Percentiles rank a stretch among this genome's conserved stretches.
These are phyloP conservation scores for Drosophila leontia DNA, from an alignment of 1,140 invertebrate species.

Conservation along the genomic window DNA sequence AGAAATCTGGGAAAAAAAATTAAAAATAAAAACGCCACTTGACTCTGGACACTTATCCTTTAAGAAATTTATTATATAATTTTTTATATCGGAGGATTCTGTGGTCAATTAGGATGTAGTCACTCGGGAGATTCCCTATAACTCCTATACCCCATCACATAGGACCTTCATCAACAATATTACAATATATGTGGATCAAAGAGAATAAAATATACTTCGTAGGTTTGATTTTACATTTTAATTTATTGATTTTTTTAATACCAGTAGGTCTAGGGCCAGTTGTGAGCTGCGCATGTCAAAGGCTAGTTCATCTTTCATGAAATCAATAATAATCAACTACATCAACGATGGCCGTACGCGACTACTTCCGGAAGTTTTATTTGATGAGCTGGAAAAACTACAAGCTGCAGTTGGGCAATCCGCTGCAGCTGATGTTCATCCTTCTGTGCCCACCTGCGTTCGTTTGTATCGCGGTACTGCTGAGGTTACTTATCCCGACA, in stretches of 20 bases:
- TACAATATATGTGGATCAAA: neutral
- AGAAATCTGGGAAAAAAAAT: no score
- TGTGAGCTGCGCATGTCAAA: neutral
- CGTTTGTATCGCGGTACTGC: slow-evolving; percentile 19
- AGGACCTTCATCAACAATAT: neutral
- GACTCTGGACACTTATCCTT: no score
- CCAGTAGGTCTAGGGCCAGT: neutral
- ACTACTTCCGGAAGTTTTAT: slow-evolving; percentile 36
- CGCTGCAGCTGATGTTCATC: slow-evolving; percentile 34
- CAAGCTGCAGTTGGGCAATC: slow-evolving; percentile 46
- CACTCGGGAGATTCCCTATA: no score
- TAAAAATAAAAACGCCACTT: no score
- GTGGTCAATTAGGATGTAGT: no score
- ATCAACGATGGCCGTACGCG: slow-evolving; percentile 40
- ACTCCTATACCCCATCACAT: no score
- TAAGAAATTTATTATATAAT: no score
- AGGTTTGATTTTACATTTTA: neutral
- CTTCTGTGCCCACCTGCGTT: slow-evolving; percentile 23
- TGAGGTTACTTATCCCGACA: slow-evolving; percentile 16
- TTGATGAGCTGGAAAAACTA: slow-evolving; percentile 59
- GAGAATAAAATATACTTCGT: neutral
- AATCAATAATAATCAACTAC: neutral
- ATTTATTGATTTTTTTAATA: neutral
- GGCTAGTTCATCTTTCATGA: neutral
- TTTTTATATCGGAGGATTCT: no score